Evolutionary conservation across 2,797 vertebrate genomes (phyloP).

Genomic region (Netta rufina): DNA sequence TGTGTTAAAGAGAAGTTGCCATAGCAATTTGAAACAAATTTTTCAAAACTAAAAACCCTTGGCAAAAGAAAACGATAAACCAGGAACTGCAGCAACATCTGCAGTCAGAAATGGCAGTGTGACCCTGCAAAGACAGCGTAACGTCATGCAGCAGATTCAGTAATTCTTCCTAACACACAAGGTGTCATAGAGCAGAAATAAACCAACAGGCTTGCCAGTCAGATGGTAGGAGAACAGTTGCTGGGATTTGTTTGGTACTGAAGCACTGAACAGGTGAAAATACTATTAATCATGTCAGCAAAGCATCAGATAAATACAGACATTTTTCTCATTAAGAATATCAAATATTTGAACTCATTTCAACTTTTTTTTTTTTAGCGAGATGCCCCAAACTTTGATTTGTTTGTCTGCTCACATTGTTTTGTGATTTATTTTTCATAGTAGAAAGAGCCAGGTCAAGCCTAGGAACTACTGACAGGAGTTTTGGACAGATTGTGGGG

Average conservation of each 20-base stretch:
- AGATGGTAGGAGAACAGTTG: not conserved
- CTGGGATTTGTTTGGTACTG: not conserved
- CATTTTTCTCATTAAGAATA: not conserved
- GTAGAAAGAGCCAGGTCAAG: not conserved
- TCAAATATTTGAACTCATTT: not conserved
- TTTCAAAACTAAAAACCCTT: not conserved
- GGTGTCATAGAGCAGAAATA: not conserved
- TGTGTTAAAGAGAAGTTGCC: not conserved
- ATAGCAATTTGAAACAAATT: not conserved
- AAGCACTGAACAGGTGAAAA: not conserved
- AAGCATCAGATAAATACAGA: not conserved
- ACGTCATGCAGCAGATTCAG: not conserved
- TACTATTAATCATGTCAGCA: not conserved
- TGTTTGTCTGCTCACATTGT: not conserved
- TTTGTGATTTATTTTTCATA: not conserved
- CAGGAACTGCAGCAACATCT: not conserved
- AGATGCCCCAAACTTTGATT: not conserved
- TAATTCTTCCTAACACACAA: not conserved
- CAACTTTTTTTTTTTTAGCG: not conserved
- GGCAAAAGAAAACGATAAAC: not conserved
- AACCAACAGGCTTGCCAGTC: not conserved
- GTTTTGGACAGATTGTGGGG: not conserved
- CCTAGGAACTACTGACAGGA: not conserved
- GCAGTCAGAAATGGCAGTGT: not conserved
- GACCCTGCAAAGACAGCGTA: not conserved